Conservation (phyloP, 2,888 invertebrate genomes). For the Drosophila ezoana region DNA sequence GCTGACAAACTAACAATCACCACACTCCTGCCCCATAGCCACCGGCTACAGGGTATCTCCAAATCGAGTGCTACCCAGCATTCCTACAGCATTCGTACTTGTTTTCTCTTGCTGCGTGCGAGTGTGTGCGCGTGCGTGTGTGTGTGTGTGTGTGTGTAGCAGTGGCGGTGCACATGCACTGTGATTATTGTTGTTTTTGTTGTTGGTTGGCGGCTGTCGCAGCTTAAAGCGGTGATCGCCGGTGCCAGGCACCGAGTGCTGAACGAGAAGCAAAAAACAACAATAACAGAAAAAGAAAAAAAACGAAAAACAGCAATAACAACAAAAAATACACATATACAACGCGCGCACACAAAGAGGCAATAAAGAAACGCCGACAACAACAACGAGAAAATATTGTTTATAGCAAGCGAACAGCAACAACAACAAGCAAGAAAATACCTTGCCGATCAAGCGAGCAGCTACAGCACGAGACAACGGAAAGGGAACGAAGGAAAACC, state of each 20-base stretch:
- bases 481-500: slow-evolving; percentile 11
- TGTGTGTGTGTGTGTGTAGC: slow-evolving; percentile 14
- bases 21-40: background rate
- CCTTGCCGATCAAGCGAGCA: slow-evolving; percentile 49
- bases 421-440: slow-evolving; percentile 50
- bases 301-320: slow-evolving; percentile 41
- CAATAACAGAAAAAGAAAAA: slow-evolving; percentile 36
- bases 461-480: slow-evolving; percentile 23
- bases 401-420: slow-evolving; percentile 50
- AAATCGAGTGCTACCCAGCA: background rate
- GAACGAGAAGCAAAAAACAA: slow-evolving; percentile 27
- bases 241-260: slow-evolving; percentile 79
- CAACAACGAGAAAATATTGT: slow-evolving; percentile 65
- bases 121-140: background rate
- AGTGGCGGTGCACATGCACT: slow-evolving; percentile 49
- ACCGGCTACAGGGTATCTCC: slow-evolving; percentile 16
- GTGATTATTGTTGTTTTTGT: slow-evolving; percentile 40
- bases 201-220: slow-evolving; percentile 51
- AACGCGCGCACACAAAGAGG: slow-evolving; percentile 48
- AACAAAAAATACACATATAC: slow-evolving; percentile 33
- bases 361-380: slow-evolving; percentile 66
- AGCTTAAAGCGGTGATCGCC: slow-evolving; percentile 81
- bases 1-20: too few relatives aligned
- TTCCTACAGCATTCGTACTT: slow-evolving; percentile 3
- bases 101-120: slow-evolving; percentile 5